These are phyloP conservation scores for Andrena bucephala DNA, from an alignment of 2,888 invertebrate species.

Conservation along the genomic window DNA sequence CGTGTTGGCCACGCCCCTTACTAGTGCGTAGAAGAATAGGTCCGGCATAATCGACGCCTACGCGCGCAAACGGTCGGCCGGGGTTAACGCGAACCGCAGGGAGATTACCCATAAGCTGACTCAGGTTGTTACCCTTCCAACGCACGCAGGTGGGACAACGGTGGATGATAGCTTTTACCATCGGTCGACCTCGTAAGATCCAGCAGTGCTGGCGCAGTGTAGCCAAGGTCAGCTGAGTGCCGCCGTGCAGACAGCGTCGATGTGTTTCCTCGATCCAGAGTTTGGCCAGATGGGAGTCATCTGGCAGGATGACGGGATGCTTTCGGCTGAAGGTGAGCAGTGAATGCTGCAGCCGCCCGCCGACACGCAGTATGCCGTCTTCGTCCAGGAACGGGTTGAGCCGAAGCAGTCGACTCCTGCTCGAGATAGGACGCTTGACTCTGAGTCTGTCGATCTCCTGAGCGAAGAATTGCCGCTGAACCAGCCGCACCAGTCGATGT, in stretches of 20 bases:
- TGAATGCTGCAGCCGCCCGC: not conserved
- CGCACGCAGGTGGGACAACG: not conserved
- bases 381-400: not conserved
- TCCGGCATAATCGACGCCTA: not conserved
- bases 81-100: not conserved
- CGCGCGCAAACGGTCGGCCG: fast-evolving
- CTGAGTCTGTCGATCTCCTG: too few species aligned
- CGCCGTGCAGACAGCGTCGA: not conserved
- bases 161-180: not conserved
- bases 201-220: not conserved
- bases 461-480: too few species aligned
- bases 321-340: not conserved
- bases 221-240: not conserved
- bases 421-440: fast-evolving
- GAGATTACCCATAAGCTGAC: not conserved
- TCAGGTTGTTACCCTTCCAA: not conserved
- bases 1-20: not conserved
- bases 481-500: too few species aligned
- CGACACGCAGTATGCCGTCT: not conserved
- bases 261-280: not conserved
- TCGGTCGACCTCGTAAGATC: not conserved
- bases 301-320: not conserved
- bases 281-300: not conserved
- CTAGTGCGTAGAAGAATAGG: fast-evolving
- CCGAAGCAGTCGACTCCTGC: fast-evolving